These are phyloP conservation scores for Notocelia uddmanniana DNA, from an alignment of 2,888 invertebrate species.

Conservation along the genomic window DNA sequence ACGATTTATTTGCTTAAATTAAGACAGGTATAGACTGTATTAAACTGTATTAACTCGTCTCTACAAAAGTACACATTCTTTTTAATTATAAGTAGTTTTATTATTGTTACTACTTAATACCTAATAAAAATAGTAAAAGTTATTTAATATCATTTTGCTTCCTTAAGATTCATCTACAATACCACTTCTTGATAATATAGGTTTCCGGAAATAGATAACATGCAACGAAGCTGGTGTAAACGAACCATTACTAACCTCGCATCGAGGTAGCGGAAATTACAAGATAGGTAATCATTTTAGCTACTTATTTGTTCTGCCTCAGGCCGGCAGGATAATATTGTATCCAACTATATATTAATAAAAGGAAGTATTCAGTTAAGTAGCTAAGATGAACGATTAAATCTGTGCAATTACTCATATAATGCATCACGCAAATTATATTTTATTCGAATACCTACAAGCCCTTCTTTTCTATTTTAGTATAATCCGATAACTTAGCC, in stretches of 20 bases:
- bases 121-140: too few relatives aligned
- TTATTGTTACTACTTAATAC: too few relatives aligned
- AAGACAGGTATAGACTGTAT: too few relatives aligned
- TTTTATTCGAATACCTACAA: neutral
- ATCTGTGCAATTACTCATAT: slow-evolving; percentile 20
- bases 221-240: neutral
- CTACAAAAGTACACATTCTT: too few relatives aligned
- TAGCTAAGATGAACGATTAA: slow-evolving; percentile 14
- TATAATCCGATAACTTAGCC: neutral
- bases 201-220: neutral
- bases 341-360: slow-evolving; percentile 46
- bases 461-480: neutral
- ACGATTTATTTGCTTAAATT: too few relatives aligned
- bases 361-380: slow-evolving; percentile 57
- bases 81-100: too few relatives aligned
- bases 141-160: too few relatives aligned
- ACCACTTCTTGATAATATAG: too few relatives aligned
- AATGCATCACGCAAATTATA: slow-evolving; percentile 5
- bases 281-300: slow-evolving; percentile 52
- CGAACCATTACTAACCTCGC: slow-evolving; percentile 1
- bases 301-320: slow-evolving; percentile 50
- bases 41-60: too few relatives aligned
- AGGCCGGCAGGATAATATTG: slow-evolving; percentile 61
- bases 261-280: slow-evolving; percentile 48
- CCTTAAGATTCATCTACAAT: too few relatives aligned